phyloP scores from a whole-genome alignment of 2,113 vertebrate species.

The Phocoena sinus region DNA sequence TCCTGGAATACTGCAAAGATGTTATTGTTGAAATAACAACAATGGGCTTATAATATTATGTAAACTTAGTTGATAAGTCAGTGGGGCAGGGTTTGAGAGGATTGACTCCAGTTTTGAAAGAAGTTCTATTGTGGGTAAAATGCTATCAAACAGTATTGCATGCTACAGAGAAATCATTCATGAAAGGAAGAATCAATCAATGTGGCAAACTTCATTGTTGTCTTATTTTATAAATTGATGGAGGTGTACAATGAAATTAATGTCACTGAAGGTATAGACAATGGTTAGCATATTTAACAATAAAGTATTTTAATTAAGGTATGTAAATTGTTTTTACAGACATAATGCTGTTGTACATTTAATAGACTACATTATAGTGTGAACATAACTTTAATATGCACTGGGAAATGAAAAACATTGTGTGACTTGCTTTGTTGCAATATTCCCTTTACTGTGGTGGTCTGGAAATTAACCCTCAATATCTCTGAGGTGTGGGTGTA shows the following conservation, averaged over 20 bases:
- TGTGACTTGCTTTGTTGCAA: not conserved
- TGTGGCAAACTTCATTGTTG: not conserved
- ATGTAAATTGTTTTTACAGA: not conserved
- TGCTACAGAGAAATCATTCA: not conserved
- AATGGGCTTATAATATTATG: not conserved
- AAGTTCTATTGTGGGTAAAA: not conserved
- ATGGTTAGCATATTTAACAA: not conserved
- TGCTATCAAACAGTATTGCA: not conserved
- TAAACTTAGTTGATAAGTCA: not conserved
- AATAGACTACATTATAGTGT: not conserved
- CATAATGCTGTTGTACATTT: not conserved
- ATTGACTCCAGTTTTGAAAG: not conserved
- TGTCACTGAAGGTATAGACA: not conserved
- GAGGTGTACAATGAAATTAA: not conserved
- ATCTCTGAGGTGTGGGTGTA: not conserved
- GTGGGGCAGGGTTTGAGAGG: not conserved
- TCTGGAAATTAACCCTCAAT: not conserved
- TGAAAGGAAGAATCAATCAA: not conserved
- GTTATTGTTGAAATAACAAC: not conserved
- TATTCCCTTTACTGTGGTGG: not conserved
- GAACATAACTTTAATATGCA: not conserved
- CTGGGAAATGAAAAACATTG: not conserved
- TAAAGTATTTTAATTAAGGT: not conserved
- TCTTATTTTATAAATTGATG: not conserved
- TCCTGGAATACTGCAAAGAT: not conserved